Base-by-base conservation (phyloP, 2,888 invertebrate genomes). In the Exephanes ischioxanthus region DNA sequence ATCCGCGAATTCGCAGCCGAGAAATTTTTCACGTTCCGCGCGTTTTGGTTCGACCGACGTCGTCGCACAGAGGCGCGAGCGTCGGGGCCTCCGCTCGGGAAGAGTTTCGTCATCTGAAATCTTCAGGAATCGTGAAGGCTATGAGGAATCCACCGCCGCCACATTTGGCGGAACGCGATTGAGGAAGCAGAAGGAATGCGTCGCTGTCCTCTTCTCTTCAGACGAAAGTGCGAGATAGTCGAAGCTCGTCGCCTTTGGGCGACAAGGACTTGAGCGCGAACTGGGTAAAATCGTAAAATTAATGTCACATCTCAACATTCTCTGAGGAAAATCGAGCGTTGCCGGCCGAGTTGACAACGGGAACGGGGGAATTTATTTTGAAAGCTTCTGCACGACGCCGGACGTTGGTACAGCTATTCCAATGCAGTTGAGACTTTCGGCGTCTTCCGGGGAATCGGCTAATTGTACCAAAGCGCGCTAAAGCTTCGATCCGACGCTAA, bases 171-270 rank as follows among this genome's bases (percentile, higher is more conserved):
- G 22, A 26, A 3, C 58, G 22, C 58, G 58, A 26, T 58, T 58
- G 22, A 11, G 22, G 22, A 58, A 26, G 19, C 30, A 14, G 55
- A 55, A 77, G 53, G 80, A 70, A 61, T 48, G 48, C 37, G 22
- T 22, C 48, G 68, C 45, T 68, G 37, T 48, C 11, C n/a, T 41
- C 63, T 22, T 45, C 53, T 16, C 63, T 71, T 71, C 33, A 14
- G 45, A 63, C 22, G 78, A 33, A 71, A 79, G 58, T 45, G 45
- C 70, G 30, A 41, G 14, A 41, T 41, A 11, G 45, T 58, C 70
- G 33, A 45, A 45, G 41, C 14, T 1, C n/a, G 66, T 3, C 16
- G 66, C 19, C 45, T 71, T 19, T 33, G 70, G 61, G 30, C 61
- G 70, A 6, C 33, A 33, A 61, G 41, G 45, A 71, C 9, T 41